A percentile compares a stretch with the other conserved stretches of the same genome.
Evolutionary conservation across 2,888 invertebrate genomes (phyloP).

Genomic region (Acholoe squamosa): DNA sequence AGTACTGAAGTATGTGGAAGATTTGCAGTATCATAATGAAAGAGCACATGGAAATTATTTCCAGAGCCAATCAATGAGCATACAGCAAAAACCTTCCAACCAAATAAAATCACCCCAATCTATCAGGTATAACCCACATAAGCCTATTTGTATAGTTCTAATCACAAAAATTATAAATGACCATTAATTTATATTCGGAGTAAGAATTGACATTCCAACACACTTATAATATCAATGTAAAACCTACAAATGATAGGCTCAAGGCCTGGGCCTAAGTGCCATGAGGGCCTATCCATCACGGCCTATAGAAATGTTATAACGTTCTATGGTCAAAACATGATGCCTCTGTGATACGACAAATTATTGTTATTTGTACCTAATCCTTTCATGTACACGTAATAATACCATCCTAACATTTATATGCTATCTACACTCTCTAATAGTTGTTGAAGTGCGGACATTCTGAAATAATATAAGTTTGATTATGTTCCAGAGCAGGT

Average conservation of each 20-base stretch:
- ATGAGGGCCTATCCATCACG: background rate
- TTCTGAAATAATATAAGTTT: background rate
- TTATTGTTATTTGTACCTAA: background rate
- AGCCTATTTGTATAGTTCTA: too few relatives aligned
- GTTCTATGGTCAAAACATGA: background rate
- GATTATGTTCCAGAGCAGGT: background rate
- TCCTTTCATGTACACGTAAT: background rate
- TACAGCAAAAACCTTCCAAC: too few relatives aligned
- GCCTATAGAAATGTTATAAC: too few relatives aligned
- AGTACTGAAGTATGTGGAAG: background rate
- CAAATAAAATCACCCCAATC: too few relatives aligned
- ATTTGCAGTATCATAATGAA: too few relatives aligned
- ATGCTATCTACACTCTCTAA: background rate
- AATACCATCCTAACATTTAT: background rate
- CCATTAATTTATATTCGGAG: background rate
- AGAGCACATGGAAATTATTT: too few relatives aligned
- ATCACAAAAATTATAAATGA: background rate
- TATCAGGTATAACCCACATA: too few relatives aligned
- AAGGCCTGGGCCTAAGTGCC: background rate
- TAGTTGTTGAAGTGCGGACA: background rate
- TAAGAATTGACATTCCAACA: background rate
- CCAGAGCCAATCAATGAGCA: too few relatives aligned
- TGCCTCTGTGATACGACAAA: conserved; percentile 5
- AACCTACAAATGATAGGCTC: background rate
- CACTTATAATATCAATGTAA: background rate